Conservation (phyloP, 2,888 invertebrate genomes). For the Geotrupes spiniger region DNA sequence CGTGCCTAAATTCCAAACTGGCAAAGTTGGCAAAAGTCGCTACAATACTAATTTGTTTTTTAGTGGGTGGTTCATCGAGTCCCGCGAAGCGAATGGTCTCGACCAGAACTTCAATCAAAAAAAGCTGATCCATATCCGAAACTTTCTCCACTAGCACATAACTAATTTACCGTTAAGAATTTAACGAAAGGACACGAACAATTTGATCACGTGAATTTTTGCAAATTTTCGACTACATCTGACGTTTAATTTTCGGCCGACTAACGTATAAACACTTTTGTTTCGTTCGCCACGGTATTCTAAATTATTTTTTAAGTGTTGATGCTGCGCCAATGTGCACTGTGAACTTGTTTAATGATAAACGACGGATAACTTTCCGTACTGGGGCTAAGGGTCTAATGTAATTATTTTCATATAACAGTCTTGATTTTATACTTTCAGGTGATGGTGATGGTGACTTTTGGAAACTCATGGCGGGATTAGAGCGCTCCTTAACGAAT, state of each 20-base stretch:
- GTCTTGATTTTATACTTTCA: too few relatives aligned
- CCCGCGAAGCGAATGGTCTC: constrained; percentile 53
- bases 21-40: constrained; percentile 53
- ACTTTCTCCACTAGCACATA: too few relatives aligned
- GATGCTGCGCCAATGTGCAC: too few relatives aligned
- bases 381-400: too few relatives aligned
- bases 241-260: neutral
- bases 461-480: too few relatives aligned
- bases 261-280: neutral
- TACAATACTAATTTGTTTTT: constrained; percentile 52
- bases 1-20: constrained; percentile 54
- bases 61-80: constrained; percentile 43
- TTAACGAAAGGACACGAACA: too few relatives aligned
- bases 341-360: too few relatives aligned
- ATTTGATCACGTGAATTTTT: neutral
- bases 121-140: constrained; percentile 52
- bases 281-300: neutral
- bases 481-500: constrained; percentile 55
- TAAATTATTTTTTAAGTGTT: neutral
- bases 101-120: constrained; percentile 57
- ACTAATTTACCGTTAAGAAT: too few relatives aligned
- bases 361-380: too few relatives aligned
- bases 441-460: too few relatives aligned
- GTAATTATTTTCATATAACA: too few relatives aligned
- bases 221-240: neutral